Percentiles rank a stretch among this genome's conserved stretches.
Conservation (phyloP, 92 coral and sea anemone genomes). For the Phenganax stokvisi region DNA sequence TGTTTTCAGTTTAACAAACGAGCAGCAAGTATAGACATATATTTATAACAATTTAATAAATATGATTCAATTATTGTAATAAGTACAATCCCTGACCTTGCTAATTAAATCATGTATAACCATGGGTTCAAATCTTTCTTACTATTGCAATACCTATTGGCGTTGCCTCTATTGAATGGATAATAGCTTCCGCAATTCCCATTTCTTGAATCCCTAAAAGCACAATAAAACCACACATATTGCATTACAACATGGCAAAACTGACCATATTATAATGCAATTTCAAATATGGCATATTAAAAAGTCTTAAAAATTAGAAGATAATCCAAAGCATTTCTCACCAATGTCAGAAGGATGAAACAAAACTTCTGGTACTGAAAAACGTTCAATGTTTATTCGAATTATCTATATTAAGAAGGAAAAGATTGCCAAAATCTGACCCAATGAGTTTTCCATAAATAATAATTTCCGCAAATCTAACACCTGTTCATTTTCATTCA, state of each 20-base stretch:
- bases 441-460: background rate
- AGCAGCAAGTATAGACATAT: background rate
- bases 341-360: constrained; percentile 98
- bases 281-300: background rate
- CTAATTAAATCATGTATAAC: too few relatives aligned
- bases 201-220: constrained; percentile 80
- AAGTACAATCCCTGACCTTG: too few relatives aligned
- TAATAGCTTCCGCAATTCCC: constrained; percentile 93
- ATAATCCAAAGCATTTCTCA: constrained; percentile 14
- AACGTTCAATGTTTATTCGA: constrained; percentile 88
- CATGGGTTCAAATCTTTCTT: too few relatives aligned
- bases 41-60: background rate
- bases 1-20: background rate
- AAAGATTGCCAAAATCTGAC: background rate
- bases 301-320: background rate
- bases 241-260: background rate
- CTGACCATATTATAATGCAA: background rate
- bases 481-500: constrained; percentile 91
- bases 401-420: constrained; percentile 52
- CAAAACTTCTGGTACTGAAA: constrained; percentile 87
- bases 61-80: too few relatives aligned
- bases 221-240: background rate
- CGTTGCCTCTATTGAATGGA: constrained; percentile 59
- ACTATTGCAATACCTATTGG: constrained; percentile 56
- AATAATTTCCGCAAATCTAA: too few relatives aligned